Conservation (phyloP, 2,797 vertebrate genomes). For the Neopelma chrysocephalum region DNA sequence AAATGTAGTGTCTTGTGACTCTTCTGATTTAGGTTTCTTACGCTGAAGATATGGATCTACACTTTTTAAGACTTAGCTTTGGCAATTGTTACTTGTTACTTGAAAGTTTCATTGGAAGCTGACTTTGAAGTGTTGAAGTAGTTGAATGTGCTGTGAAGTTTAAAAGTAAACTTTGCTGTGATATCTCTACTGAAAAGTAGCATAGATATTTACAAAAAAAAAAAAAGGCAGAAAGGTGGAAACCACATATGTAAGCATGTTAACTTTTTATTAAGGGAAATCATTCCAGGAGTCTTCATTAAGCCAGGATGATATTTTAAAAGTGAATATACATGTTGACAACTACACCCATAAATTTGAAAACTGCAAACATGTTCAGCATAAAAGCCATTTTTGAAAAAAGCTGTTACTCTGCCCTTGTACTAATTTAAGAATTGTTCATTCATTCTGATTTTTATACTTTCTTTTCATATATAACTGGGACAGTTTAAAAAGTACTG, state of each 20-base stretch:
- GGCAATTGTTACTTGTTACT: not conserved
- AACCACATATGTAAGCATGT: conserved; percentile 66
- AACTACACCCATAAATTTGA: conserved; percentile 73
- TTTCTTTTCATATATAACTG: conserved; percentile 52
- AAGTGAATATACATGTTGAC: conserved; percentile 73
- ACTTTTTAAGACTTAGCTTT: not conserved
- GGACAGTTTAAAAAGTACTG: conserved; percentile 43
- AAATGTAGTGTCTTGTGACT: not conserved
- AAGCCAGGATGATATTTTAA: conserved; percentile 72
- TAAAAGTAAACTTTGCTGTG: not conserved
- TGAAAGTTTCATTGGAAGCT: conserved; percentile 35
- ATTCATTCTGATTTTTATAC: conserved; percentile 65
- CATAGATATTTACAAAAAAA: not conserved
- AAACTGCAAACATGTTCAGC: conserved; percentile 71
- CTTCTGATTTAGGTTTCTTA: not conserved
- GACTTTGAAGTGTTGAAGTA: conserved; percentile 57
- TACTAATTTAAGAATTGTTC: conserved; percentile 69
- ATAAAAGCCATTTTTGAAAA: conserved; percentile 65
- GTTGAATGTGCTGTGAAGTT: conserved; percentile 22
- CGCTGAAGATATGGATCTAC: not conserved
- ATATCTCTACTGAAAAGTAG: not conserved
- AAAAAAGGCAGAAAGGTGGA: conserved; percentile 41
- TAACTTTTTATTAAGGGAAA: conserved; percentile 73
- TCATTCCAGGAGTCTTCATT: conserved; percentile 75
- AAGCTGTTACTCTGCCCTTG: conserved; percentile 61